Conservation (phyloP, 2,113 vertebrate genomes). For the Lethenteron camtschaticum region DNA sequence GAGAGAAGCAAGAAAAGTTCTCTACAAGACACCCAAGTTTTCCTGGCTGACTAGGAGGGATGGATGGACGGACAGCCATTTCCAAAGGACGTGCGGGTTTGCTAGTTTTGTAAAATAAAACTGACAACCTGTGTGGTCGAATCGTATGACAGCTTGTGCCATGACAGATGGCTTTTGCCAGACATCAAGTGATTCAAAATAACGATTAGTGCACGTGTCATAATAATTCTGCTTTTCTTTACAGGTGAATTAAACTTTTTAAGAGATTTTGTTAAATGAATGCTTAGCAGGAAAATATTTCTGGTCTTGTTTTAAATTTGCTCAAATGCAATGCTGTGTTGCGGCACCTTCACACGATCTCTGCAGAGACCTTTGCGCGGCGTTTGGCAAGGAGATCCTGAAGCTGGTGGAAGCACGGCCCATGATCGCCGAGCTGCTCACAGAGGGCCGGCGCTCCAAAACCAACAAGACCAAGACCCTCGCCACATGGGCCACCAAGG, state of each 20-base stretch:
- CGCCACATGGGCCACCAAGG: constrained; percentile 93
- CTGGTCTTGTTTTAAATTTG: background rate
- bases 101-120: too few species aligned
- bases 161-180: too few species aligned
- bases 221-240: background rate
- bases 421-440: constrained; percentile 83
- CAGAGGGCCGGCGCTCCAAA: constrained; percentile 81
- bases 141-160: too few species aligned
- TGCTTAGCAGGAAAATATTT: background rate
- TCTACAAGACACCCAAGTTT: too few species aligned
- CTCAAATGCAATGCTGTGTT: background rate
- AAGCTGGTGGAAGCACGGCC: constrained; percentile 85
- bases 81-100: too few species aligned
- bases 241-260: background rate
- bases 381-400: constrained; percentile 85
- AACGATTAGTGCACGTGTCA: too few species aligned
- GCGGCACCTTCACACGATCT: background rate
- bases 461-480: constrained; percentile 88
- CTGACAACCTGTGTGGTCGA: too few species aligned
- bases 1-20: too few species aligned
- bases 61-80: too few species aligned
- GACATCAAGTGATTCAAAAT: too few species aligned
- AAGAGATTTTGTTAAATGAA: background rate
- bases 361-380: constrained; percentile 67
- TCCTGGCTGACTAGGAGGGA: too few species aligned